These are phyloP conservation scores for Megalops atlanticus DNA, from an alignment of 2,113 vertebrate genomes.

Conservation along the genomic window DNA sequence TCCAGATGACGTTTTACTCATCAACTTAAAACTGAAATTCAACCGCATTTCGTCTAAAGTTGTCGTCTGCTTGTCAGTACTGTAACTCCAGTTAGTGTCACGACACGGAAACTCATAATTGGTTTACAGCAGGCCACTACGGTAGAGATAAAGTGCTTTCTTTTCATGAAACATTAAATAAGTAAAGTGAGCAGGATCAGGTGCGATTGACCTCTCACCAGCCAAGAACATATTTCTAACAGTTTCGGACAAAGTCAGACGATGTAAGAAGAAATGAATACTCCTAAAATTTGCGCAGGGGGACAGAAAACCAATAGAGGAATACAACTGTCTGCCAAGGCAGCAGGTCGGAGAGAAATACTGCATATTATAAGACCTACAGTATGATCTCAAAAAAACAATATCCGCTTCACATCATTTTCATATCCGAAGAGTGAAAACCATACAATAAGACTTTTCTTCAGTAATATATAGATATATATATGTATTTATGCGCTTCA, in stretches of 20 bases:
- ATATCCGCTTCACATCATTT: constrained; percentile 65
- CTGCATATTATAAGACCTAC: constrained; percentile 56
- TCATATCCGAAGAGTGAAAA: constrained; percentile 49
- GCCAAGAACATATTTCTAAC: background rate
- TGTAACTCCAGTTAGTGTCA: constrained; percentile 64
- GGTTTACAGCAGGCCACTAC: constrained; percentile 77
- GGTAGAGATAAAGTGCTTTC: constrained; percentile 82
- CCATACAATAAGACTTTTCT: constrained; percentile 58
- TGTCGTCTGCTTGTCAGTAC: constrained; percentile 59
- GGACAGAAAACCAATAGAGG: constrained; percentile 47
- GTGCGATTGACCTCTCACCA: background rate
- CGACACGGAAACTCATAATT: constrained; percentile 36
- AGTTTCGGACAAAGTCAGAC: constrained; percentile 39
- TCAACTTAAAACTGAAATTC: constrained; percentile 52
- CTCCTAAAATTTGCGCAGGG: constrained; percentile 26
- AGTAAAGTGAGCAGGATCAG: constrained; percentile 60
- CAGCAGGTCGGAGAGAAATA: constrained; percentile 52
- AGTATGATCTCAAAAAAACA: constrained; percentile 53
- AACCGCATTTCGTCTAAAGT: constrained; percentile 40
- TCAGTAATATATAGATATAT: constrained; percentile 33
- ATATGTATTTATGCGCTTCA: constrained; percentile 26
- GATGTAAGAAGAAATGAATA: constrained; percentile 41
- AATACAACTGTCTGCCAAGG: constrained; percentile 45
- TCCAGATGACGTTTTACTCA: constrained; percentile 64
- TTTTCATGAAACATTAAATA: constrained; percentile 74